phyloP scores from a whole-genome alignment of 2,113 vertebrate species.

The Scatophagus argus region DNA sequence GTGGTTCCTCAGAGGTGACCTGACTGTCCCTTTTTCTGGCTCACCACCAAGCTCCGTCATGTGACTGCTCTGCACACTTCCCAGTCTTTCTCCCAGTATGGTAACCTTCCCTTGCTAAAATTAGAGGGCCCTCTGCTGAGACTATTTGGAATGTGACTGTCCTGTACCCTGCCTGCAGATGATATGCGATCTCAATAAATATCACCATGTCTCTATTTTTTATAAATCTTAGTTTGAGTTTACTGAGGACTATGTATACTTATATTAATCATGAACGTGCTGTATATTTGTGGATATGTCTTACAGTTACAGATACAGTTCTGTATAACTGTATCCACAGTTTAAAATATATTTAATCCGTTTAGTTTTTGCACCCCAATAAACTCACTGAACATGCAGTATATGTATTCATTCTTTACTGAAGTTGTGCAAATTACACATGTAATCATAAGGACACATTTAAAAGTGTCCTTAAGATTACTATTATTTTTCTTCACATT shows the following conservation, averaged over 20 bases:
- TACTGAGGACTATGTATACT: background rate
- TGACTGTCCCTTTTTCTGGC: constrained; percentile 48
- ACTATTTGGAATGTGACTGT: constrained; percentile 50
- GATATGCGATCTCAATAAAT: constrained; percentile 1
- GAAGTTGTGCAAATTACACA: background rate
- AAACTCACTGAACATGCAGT: background rate
- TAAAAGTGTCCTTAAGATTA: background rate
- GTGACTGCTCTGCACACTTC: constrained; percentile 63
- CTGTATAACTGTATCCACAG: background rate
- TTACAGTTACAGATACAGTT: no score
- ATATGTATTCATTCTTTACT: no score
- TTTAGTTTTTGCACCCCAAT: background rate
- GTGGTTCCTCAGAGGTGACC: constrained; percentile 66
- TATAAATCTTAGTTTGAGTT: background rate
- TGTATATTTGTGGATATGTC: background rate
- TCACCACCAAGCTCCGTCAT: constrained; percentile 40
- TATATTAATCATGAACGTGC: background rate
- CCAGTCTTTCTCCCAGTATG: constrained; percentile 66
- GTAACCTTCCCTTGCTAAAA: constrained; percentile 71
- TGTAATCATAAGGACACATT: background rate
- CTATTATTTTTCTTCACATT: background rate
- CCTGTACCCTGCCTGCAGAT: constrained; percentile 5
- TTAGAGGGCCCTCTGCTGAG: constrained; percentile 71
- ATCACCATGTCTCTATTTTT: background rate
- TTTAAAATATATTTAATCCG: background rate